A percentile compares a stretch with the other conserved stretches of the same genome.
phyloP scores from a whole-genome alignment of 1,140 invertebrate species.

The Zaprionus tsacasi region DNA sequence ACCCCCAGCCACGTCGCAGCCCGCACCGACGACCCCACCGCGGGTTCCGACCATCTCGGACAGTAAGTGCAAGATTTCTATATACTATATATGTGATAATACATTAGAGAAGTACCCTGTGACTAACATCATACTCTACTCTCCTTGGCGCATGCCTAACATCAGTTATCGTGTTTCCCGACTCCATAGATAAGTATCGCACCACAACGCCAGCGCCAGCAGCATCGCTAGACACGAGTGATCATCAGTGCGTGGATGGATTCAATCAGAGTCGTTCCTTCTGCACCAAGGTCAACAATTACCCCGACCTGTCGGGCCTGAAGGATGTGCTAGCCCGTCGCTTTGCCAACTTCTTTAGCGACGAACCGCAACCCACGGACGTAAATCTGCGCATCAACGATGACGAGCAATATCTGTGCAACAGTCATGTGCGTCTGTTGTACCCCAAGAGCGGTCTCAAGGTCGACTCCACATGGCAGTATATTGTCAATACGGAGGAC shows the following conservation, averaged over 20 bases:
- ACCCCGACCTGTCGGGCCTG: conserved; percentile 61
- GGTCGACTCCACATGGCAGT: conserved; percentile 62
- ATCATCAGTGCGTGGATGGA: conserved; percentile 50
- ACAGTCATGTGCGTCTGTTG: conserved; percentile 42
- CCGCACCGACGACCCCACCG: not conserved
- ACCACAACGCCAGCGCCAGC: not conserved
- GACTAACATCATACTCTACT: conserved; percentile 45
- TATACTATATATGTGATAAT: not conserved
- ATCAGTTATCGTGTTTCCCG: conserved; percentile 73
- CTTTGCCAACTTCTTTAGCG: conserved; percentile 67
- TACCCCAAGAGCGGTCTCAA: conserved; percentile 58
- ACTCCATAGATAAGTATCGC: conserved; percentile 33
- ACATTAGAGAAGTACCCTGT: not conserved
- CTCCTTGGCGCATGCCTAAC: conserved; percentile 59
- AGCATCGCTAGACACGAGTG: not conserved
- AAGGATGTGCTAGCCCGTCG: conserved; percentile 48
- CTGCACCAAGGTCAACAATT: conserved; percentile 73
- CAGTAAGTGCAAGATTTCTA: conserved; percentile 53
- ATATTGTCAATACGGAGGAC: conserved; percentile 74
- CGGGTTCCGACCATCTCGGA: conserved; percentile 43
- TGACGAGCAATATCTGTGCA: conserved; percentile 63
- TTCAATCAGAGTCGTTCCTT: conserved; percentile 60
- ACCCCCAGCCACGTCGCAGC: not conserved
- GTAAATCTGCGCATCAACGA: conserved; percentile 58
- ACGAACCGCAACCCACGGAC: conserved; percentile 52